Evolutionary conservation across 2,113 vertebrate species (phyloP).

Genomic region (Butastur rufipennis): DNA sequence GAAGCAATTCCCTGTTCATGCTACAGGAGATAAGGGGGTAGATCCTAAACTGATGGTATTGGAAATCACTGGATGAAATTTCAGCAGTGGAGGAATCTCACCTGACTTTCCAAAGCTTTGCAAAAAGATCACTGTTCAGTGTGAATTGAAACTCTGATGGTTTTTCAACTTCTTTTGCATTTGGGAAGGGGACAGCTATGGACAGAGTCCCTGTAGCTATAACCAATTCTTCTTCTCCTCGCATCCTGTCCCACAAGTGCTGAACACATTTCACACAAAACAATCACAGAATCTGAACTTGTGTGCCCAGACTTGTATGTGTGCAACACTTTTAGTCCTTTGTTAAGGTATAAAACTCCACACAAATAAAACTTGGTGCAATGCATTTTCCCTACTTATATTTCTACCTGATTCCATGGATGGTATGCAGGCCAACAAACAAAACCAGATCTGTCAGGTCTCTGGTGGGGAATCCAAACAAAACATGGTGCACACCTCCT

Average conservation of each 20-base stretch:
- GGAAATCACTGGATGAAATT: not conserved
- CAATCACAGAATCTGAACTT: not conserved
- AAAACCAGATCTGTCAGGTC: not conserved
- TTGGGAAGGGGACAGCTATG: not conserved
- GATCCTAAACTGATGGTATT: not conserved
- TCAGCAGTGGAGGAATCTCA: not conserved
- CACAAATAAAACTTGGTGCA: not conserved
- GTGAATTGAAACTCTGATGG: not conserved
- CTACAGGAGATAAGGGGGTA: not conserved
- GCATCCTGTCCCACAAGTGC: not conserved
- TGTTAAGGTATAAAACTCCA: slow-evolving; percentile 1
- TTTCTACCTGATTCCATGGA: not conserved
- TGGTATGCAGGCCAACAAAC: not conserved
- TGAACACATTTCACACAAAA: not conserved
- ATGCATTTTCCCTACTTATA: not conserved
- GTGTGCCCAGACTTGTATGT: not conserved
- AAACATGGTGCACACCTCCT: not conserved
- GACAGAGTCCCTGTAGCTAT: not conserved
- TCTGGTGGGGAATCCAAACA: not conserved
- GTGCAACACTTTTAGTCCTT: slow-evolving; percentile 24
- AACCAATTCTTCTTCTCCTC: not conserved
- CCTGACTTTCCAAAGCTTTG: not conserved
- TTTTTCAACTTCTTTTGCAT: not conserved
- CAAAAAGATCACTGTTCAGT: not conserved
- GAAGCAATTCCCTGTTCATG: not conserved